Base-by-base conservation (phyloP, 2,797 vertebrate genomes). In the Macrochelys suwanniensis region DNA sequence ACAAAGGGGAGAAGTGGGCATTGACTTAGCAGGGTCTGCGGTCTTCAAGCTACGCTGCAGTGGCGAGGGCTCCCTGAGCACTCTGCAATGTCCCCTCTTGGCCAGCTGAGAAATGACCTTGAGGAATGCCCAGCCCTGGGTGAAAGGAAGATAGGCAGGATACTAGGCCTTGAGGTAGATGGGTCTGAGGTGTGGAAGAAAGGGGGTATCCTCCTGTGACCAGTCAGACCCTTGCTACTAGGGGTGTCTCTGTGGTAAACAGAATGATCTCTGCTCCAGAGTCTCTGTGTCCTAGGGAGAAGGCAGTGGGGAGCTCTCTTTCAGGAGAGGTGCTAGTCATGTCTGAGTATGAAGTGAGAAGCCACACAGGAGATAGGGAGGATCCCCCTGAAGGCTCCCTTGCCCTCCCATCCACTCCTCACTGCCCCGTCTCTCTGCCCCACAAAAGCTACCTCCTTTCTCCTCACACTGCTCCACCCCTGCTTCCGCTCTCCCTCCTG, bases 341-440 rank as follows among this genome's bases (percentile, higher is more conserved):
- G 15, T 26, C 25, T 47, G 74, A 77, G 42, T 45, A 47, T 77
- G 25, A 28, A 77, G 42, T 4, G 42, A 26, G 74, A 77, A 49
- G 74, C 25, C 12, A 28, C 25, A 28, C 45, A 26, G 26, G 11
- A 77, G 45, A 47, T 28, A 28, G 74, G 17, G n/a, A 28, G 45
- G 26, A 49, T 49, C 25, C 45, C 74, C 74, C 42, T 15, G 71
- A 45, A 45, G 25, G 42, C 74, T 28, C 23, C 26, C 6, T 13
- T 45, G 45, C 26, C 45, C 42, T 47, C 42, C n/a, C 42, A 8
- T 77, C 74, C 74, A 28, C 81, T 71, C 49, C 81, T 42, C 80
- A 4, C 5, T 0, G 3, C 25, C 59, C 23, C 0, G 0, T 68
- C 11, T 28, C 42, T n/a, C 51, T 1, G 0, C 26, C 33, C 54